Percentiles rank a stretch among this genome's conserved stretches.
These are phyloP conservation scores for Erynnis tages DNA, from an alignment of 2,888 invertebrate species.

Conservation along the genomic window DNA sequence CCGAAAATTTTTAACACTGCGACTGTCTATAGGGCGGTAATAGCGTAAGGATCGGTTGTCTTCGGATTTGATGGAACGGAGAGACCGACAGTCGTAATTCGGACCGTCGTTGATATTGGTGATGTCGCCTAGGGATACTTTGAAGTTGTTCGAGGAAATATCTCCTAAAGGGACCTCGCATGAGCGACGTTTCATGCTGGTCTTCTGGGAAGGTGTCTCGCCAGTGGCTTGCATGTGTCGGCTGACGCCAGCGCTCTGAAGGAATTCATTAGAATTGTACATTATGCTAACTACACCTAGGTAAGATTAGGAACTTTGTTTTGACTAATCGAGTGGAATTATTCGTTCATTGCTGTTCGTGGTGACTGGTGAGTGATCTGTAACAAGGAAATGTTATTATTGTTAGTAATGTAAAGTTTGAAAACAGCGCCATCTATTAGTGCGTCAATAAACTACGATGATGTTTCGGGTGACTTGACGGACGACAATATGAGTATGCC, in stretches of 20 bases:
- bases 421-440: constrained; percentile 35
- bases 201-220: constrained; percentile 71
- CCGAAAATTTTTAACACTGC: constrained; percentile 71
- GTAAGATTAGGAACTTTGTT: constrained; percentile 62
- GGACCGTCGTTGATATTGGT: constrained; percentile 51
- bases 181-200: constrained; percentile 72
- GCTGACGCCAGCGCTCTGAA: constrained; percentile 74
- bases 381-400: constrained; percentile 53
- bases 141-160: constrained; percentile 70
- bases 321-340: constrained; percentile 76
- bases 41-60: constrained; percentile 57
- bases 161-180: constrained; percentile 76
- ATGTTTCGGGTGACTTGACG: neutral
- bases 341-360: constrained; percentile 51
- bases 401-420: neutral
- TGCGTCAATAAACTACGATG: constrained; percentile 4
- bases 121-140: constrained; percentile 71
- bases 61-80: constrained; percentile 65
- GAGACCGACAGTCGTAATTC: constrained; percentile 64
- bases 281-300: constrained; percentile 60
- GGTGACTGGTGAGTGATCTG: constrained; percentile 50
- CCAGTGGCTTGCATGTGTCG: constrained; percentile 76
- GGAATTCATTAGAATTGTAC: constrained; percentile 73
- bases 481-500: neutral
- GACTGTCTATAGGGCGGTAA: constrained; percentile 69